Evolutionary conservation across 2,888 invertebrate genomes (phyloP), one percentile per base, ranked within the genome.

Genomic region (Adelognathus sp.): DNA sequence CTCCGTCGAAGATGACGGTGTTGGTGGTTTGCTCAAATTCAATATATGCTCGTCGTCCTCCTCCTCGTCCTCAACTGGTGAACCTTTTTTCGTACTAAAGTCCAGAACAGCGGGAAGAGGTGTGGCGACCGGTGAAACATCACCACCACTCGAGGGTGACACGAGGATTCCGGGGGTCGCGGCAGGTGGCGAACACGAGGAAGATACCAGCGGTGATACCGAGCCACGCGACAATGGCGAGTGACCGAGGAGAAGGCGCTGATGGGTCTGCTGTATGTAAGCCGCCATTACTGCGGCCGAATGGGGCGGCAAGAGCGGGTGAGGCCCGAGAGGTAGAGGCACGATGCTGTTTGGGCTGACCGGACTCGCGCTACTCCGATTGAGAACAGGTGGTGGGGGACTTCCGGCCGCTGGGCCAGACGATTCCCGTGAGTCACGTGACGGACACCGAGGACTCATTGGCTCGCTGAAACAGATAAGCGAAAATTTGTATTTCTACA

Each of bases 261-360:
- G 96, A 85, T 96, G 96, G 85, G 94, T 95, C 72, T 95, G 95
- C 27, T 93, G 93, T 71, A 96, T 93, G 90, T 96, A 96, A 4
- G 96, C 96, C 24, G 96, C 96, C 93, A 96, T 96, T 72, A 91
- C 89, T 1, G 96, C 96, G 1, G 96, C 96, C 3, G 96, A 96
- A 90, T 96, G 96, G 31, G 96, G 95, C 18, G 96, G 96, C 85
- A 96, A 90, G 18, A 96, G 93, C 11, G 94, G 93, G 27, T 94
- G 94, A 16, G 93, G 93, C 7, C 94, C 94, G 27, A 95, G 94
- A 41, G 95, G 95, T 85, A 96, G 92, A 1, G 96, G 89, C 44
- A 94, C 93, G 76, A 96, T 93, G 39, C 95, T 95, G 52, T 95
- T 94, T 82, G 96, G 94, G 90, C 96, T 95, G 24, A 95, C 91